Percentiles rank a stretch among this genome's conserved stretches.
Evolutionary conservation across 2,888 invertebrate species (phyloP).

Genomic region (Endotricha flammealis): DNA sequence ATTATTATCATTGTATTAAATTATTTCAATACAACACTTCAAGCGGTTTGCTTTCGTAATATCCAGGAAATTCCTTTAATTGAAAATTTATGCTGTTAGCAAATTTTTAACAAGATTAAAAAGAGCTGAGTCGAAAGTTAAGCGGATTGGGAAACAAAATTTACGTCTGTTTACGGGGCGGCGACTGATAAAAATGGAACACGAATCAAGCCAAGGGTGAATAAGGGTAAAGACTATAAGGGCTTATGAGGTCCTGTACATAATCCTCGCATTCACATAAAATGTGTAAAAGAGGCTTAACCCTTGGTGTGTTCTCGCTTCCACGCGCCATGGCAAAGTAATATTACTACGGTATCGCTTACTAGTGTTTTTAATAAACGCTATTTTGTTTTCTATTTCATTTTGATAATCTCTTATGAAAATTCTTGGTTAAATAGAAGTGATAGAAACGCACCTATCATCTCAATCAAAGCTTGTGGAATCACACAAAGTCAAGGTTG

Average conservation of each 20-base stretch:
- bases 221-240: slow-evolving; percentile 6
- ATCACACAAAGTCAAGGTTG: no score
- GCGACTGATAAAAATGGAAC: slow-evolving; percentile 30
- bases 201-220: slow-evolving; percentile 11
- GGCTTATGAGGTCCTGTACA: slow-evolving; percentile 7
- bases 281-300: slow-evolving; percentile 5
- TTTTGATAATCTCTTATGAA: no score
- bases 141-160: slow-evolving; percentile 45
- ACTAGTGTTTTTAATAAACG: no score
- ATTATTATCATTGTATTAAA: no score
- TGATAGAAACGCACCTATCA: no score
- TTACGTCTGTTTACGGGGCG: slow-evolving; percentile 40
- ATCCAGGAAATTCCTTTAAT: slow-evolving; percentile 24
- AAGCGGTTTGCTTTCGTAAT: not conserved
- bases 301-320: not conserved
- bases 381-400: no score
- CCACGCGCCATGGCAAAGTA: not conserved
- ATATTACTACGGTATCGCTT: not conserved
- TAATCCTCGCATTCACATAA: slow-evolving; percentile 8
- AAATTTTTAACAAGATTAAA: slow-evolving; percentile 49
- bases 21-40: not conserved
- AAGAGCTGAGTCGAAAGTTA: slow-evolving; percentile 40
- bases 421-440: no score
- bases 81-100: slow-evolving; percentile 30
- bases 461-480: no score